Conservation (phyloP, 2,797 vertebrate genomes). For the Erpetoichthys calabaricus region DNA sequence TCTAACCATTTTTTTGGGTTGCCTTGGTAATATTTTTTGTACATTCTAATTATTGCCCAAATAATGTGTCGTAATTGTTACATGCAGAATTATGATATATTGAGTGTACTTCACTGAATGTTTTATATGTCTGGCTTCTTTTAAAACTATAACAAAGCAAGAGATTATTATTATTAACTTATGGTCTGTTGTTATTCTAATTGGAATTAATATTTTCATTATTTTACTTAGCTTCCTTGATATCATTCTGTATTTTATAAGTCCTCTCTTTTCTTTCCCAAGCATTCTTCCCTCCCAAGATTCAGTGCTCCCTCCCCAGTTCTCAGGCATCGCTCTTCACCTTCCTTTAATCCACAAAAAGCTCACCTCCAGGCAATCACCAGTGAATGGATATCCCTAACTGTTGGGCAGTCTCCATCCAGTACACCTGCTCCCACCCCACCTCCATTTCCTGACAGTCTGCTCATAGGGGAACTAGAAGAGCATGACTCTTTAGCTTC, state of each 20-base stretch:
- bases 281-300: conserved; percentile 37
- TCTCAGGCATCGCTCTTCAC: conserved; percentile 31
- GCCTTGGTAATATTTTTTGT: too few species aligned
- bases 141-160: too few species aligned
- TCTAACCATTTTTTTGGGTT: too few species aligned
- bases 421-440: conserved; percentile 37
- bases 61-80: too few species aligned
- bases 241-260: conserved; percentile 35
- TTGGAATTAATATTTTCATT: background rate
- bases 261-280: conserved; percentile 34
- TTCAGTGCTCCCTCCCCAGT: conserved; percentile 32
- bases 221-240: conserved; percentile 20
- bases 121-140: too few species aligned
- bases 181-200: background rate
- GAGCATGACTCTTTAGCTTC: conserved; percentile 31
- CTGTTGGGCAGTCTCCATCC: conserved; percentile 34
- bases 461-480: conserved; percentile 39
- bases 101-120: too few species aligned
- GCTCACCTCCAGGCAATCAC: conserved; percentile 40
- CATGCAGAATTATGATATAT: too few species aligned
- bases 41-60: too few species aligned
- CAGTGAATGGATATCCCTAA: conserved; percentile 56
- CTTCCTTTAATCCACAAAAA: conserved; percentile 34
- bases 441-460: conserved; percentile 45
- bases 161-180: too few species aligned